Evolutionary conservation across 2,113 vertebrate species (phyloP).

Genomic region (Cygnus atratus): DNA sequence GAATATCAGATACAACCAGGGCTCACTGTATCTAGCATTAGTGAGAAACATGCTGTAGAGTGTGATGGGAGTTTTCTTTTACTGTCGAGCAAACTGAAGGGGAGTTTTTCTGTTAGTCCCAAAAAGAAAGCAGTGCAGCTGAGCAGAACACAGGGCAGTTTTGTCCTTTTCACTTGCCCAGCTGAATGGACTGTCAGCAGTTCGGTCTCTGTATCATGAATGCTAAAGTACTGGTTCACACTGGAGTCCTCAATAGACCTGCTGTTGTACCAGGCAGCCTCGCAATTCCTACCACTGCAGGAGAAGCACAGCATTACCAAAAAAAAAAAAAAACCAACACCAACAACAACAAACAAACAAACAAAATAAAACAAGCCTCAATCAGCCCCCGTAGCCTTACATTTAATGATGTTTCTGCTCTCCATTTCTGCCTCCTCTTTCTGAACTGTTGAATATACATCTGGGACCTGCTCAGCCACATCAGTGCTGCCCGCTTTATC

Average conservation of each 20-base stretch:
- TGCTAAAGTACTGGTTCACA: conserved; percentile 37
- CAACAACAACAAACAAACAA: not conserved
- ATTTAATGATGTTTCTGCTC: not conserved
- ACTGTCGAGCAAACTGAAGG: not conserved
- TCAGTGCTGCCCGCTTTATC: not conserved
- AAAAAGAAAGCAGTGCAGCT: not conserved
- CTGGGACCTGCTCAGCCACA: not conserved
- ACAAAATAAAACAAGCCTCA: not conserved
- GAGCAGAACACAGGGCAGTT: conserved; percentile 45
- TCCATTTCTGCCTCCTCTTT: not conserved
- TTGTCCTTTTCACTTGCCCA: conserved; percentile 38
- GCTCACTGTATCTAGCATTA: not conserved
- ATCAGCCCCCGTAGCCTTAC: not conserved
- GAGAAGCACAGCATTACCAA: not conserved
- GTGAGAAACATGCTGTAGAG: not conserved
- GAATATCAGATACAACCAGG: not conserved
- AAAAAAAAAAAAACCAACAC: not conserved
- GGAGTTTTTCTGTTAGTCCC: not conserved
- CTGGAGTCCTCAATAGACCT: not conserved
- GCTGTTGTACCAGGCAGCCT: conserved; percentile 37
- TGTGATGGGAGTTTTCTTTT: not conserved
- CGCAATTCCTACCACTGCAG: not conserved
- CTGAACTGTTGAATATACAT: not conserved
- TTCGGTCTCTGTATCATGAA: conserved; percentile 23
- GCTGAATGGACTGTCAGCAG: conserved; percentile 39